phyloP scores from a whole-genome alignment of 2,888 invertebrate genomes.

The Oscheius sp. region DNA sequence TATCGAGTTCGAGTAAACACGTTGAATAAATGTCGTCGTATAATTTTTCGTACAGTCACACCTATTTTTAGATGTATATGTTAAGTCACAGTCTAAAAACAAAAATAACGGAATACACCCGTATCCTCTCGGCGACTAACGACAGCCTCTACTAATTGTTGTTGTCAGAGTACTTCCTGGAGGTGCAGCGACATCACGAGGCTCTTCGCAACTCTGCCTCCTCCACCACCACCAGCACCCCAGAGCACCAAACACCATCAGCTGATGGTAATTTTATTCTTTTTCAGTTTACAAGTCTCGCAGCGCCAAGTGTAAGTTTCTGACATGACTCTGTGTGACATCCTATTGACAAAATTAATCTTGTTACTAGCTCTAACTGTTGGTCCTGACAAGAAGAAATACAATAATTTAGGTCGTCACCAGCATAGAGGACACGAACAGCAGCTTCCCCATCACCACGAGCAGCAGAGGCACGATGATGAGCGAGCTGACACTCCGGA shows the following conservation, averaged over 20 bases:
- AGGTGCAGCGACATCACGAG: slow-evolving; percentile 52
- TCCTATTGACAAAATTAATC: too few species aligned
- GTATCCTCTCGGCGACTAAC: too few species aligned
- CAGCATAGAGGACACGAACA: slow-evolving; percentile 5
- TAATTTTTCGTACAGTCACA: too few species aligned
- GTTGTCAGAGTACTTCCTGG: slow-evolving; percentile 61
- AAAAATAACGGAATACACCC: too few species aligned
- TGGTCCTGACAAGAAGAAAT: neutral
- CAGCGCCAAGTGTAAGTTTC: slow-evolving; percentile 32
- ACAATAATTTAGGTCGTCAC: neutral
- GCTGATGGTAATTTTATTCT: slow-evolving; percentile 15
- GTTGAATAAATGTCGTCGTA: too few species aligned
- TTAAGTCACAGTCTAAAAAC: too few species aligned
- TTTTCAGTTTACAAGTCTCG: slow-evolving; percentile 31
- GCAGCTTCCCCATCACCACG: slow-evolving; percentile 14
- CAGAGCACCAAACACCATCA: slow-evolving; percentile 25
- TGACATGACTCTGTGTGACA: neutral
- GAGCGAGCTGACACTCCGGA: neutral
- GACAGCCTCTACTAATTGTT: slow-evolving; percentile 17
- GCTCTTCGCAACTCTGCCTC: slow-evolving; percentile 29
- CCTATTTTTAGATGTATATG: too few species aligned
- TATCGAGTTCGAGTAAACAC: too few species aligned
- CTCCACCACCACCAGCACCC: slow-evolving; percentile 33
- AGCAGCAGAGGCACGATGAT: slow-evolving; percentile 19
- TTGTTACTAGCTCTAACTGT: too few species aligned